Percentiles rank a stretch among this genome's conserved stretches.
Conservation (phyloP, 2,797 vertebrate species). For the Tiaroga cobitis region DNA sequence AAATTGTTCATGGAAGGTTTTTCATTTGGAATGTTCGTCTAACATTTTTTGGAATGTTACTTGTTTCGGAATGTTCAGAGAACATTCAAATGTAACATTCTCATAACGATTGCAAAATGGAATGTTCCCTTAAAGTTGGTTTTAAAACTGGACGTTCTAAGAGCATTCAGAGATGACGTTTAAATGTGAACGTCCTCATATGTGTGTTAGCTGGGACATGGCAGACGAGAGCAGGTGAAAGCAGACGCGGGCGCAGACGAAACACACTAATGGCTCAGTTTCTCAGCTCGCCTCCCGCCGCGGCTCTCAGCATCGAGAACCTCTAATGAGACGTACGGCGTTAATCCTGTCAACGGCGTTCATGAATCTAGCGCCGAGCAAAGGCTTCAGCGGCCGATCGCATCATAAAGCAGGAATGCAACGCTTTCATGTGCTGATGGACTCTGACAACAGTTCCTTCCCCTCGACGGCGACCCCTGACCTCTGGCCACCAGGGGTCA, state of each 20-base stretch:
- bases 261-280: constrained; percentile 67
- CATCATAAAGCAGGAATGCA: constrained; percentile 79
- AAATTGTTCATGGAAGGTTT: background rate
- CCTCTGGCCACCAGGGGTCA: constrained; percentile 75
- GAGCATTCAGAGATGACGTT: too few relatives aligned
- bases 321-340: constrained; percentile 79
- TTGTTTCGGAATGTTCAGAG: too few relatives aligned
- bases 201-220: too few relatives aligned
- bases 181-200: too few relatives aligned
- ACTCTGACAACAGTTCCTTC: constrained; percentile 84
- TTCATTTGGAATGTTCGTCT: too few relatives aligned
- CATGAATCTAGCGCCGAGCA: constrained; percentile 77
- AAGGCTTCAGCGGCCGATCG: constrained; percentile 72
- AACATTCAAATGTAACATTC: too few relatives aligned
- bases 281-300: constrained; percentile 74
- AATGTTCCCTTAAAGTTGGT: too few relatives aligned
- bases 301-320: constrained; percentile 73
- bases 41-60: too few relatives aligned
- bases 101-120: too few relatives aligned
- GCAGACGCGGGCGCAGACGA: constrained; percentile 53
- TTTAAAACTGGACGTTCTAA: too few relatives aligned
- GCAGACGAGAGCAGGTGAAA: background rate
- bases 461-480: constrained; percentile 78
- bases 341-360: constrained; percentile 80
- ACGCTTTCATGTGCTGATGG: constrained; percentile 77